These are phyloP conservation scores for Heterochromis multidens DNA, from an alignment of 2,113 vertebrate species.

Conservation along the genomic window DNA sequence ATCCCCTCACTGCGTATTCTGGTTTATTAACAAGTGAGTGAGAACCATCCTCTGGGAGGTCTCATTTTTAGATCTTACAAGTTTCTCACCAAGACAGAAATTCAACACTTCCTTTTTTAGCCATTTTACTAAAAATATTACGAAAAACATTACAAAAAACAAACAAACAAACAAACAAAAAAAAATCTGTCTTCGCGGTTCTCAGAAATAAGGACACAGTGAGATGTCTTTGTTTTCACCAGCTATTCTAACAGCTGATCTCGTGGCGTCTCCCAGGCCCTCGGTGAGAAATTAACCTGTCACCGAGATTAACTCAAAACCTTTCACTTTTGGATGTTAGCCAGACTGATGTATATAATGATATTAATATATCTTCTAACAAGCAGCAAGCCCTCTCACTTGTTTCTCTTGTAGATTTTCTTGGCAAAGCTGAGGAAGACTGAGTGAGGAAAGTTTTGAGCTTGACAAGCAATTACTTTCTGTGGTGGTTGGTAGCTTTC, in stretches of 20 bases:
- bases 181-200: not conserved
- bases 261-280: not conserved
- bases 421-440: slow-evolving; percentile 84
- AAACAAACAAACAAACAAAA: not conserved
- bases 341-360: not conserved
- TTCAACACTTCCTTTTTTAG: not conserved
- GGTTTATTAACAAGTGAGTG: not conserved
- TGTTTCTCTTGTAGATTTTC: slow-evolving; percentile 88
- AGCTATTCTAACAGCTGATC: not conserved
- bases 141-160: not conserved
- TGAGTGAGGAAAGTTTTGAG: slow-evolving; percentile 70
- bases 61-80: not conserved
- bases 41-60: not conserved
- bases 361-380: not conserved
- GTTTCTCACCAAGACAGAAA: not conserved
- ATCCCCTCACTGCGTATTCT: not conserved
- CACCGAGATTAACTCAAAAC: not conserved
- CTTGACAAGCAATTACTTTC: slow-evolving; percentile 74
- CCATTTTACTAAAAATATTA: not conserved
- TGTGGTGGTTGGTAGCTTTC: slow-evolving; percentile 79
- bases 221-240: not conserved
- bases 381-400: slow-evolving; percentile 68
- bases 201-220: not conserved
- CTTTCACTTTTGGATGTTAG: not conserved
- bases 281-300: not conserved